These are phyloP conservation scores for Patella ulyssiponensis DNA, from an alignment of 2,888 invertebrate species.

Conservation along the genomic window DNA sequence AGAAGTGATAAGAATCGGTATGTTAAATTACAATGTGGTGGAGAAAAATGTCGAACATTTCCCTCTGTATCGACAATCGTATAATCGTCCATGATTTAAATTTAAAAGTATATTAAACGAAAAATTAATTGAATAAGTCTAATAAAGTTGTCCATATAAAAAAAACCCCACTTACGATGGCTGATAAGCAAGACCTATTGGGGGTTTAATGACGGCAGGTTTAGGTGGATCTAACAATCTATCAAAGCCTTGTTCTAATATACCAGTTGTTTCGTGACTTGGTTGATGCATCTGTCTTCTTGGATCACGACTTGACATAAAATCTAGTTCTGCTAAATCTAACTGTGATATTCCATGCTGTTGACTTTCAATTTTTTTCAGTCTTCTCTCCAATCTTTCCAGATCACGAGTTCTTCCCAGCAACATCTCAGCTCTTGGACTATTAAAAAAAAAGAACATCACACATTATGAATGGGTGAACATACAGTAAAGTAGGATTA, in stretches of 20 bases:
- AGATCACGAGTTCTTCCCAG: constrained; percentile 28
- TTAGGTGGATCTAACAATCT: constrained; percentile 50
- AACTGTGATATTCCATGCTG: background rate
- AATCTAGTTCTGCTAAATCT: background rate
- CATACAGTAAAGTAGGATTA: too few relatives aligned
- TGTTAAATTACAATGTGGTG: too few relatives aligned
- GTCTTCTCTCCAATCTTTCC: background rate
- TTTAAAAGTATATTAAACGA: too few relatives aligned
- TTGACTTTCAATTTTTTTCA: constrained; percentile 1
- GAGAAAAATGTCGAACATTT: too few relatives aligned
- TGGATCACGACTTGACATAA: background rate
- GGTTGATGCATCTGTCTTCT: background rate
- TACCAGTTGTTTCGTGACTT: constrained; percentile 15
- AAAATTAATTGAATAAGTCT: too few relatives aligned
- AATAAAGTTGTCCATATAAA: too few relatives aligned
- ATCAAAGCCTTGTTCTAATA: constrained; percentile 57
- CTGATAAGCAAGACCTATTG: constrained; percentile 54
- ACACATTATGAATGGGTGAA: background rate
- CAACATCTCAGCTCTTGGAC: constrained; percentile 37
- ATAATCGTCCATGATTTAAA: too few relatives aligned
- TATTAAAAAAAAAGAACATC: constrained; percentile 18
- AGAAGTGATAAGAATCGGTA: too few relatives aligned
- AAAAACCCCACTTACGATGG: constrained; percentile 61
- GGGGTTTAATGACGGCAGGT: constrained; percentile 36
- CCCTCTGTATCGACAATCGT: too few relatives aligned